Conservation (phyloP, 2,113 vertebrate genomes). For the Astur gentilis region DNA sequence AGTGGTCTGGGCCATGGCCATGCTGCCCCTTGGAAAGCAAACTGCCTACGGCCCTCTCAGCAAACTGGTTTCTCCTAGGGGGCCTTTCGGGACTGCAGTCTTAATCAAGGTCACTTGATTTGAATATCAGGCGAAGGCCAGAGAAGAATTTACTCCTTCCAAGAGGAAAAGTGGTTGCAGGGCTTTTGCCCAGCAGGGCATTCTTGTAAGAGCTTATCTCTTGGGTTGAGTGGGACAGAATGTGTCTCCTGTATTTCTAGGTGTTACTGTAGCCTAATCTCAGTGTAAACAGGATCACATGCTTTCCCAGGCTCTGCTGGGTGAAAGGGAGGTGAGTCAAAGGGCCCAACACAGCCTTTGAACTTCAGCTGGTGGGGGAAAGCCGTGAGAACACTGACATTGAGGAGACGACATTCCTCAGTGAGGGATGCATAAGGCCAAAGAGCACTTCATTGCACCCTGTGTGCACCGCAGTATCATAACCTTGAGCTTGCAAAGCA, state of each 20-base stretch:
- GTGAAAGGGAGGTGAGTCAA: background rate
- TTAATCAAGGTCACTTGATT: background rate
- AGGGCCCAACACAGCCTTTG: background rate
- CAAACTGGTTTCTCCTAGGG: background rate
- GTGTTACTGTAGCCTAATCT: background rate
- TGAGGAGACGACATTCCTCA: background rate
- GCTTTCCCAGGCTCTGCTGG: background rate
- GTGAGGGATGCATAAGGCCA: background rate
- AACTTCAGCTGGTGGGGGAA: background rate
- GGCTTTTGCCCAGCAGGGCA: background rate
- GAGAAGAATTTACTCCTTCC: background rate
- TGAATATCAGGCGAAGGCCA: background rate
- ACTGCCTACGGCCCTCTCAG: background rate
- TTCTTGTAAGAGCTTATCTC: slow-evolving; percentile 21
- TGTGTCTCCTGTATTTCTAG: background rate
- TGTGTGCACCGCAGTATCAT: background rate
- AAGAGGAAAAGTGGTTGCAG: background rate
- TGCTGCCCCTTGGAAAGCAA: background rate
- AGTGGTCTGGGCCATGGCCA: background rate
- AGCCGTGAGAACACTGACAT: fast-evolving
- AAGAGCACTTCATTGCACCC: background rate
- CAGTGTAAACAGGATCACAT: background rate
- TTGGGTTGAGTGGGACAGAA: background rate
- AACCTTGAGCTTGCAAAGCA: background rate
- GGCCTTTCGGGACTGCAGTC: background rate